Evolutionary conservation across 2,113 vertebrate genomes (phyloP), one percentile per base, ranked within the genome.

Genomic region (Ariopsis seemanni): DNA sequence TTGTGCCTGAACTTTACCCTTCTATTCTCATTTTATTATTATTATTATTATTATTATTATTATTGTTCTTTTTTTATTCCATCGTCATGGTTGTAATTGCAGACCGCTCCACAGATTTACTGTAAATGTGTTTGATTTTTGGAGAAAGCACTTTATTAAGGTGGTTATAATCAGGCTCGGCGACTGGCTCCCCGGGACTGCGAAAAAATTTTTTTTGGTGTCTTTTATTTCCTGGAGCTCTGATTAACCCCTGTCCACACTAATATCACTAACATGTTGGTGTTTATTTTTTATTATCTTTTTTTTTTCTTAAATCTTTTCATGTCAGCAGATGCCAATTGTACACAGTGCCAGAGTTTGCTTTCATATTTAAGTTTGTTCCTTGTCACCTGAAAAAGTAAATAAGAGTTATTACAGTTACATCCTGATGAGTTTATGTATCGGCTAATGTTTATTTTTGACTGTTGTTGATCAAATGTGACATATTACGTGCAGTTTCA

Each of bases 141-240:
- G n/a, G 87, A 94, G 91, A 95, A 97, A 95, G 96, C 96, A 97
- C 96, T 97, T 95, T 97, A 97, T 89, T 75, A 88, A 83, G 63
- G 93, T 95, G 92, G 93, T 90, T 92, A 94, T 90, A 92, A 94
- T 94, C 93, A 94, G 91, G 92, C 62, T 86, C 20, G 78, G 65
- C 27, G 69, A 90, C 87, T 89, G 87, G 92, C 91, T 93, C 90
- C 91, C 83, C 75, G 89, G 91, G 89, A 93, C 85, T 60, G 63
- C 25, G 22, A 65, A 60, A 52, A 85, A 60, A 55, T 1, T 18
- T 79, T 63, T 65, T 63, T 83, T 57, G 89, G 82, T 82, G 55
- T 90, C 90, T 57, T 86, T 86, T 89, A 34, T 58, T 90, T 85
- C 88, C 82, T 74, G 74, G 53, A 62, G 82, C 72, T 48, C 71